Evolutionary conservation across 2,888 invertebrate genomes (phyloP).

Genomic region (Drosophila fulvimacula): DNA sequence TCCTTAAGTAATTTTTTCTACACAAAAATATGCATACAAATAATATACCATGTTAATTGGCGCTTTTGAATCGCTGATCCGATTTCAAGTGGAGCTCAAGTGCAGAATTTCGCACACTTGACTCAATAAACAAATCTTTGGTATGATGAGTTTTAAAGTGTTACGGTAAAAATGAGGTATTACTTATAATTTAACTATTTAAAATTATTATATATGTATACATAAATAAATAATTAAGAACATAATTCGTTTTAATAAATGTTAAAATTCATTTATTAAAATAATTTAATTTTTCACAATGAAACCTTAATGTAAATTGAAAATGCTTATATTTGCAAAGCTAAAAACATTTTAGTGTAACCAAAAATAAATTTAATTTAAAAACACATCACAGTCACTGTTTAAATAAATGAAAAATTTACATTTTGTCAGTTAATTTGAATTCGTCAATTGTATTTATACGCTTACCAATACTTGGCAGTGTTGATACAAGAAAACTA

Average conservation of each 20-base stretch:
- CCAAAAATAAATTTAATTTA: too few species aligned
- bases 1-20: slow-evolving; percentile 55
- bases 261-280: too few species aligned
- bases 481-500: not conserved
- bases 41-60: slow-evolving; percentile 40
- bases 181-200: not conserved
- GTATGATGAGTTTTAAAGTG: slow-evolving; percentile 6
- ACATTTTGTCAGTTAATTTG: not conserved
- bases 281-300: too few species aligned
- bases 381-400: not conserved
- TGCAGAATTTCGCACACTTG: slow-evolving; percentile 76
- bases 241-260: too few species aligned
- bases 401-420: not conserved
- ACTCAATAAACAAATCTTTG: slow-evolving; percentile 44
- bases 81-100: slow-evolving; percentile 73
- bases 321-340: too few species aligned
- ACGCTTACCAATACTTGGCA: slow-evolving; percentile 7
- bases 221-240: too few species aligned
- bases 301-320: too few species aligned
- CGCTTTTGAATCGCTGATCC: slow-evolving; percentile 33
- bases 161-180: not conserved
- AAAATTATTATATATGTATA: too few species aligned
- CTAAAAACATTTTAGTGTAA: too few species aligned
- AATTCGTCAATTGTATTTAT: not conserved
- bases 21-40: slow-evolving; percentile 5